These are phyloP conservation scores for Tachypleus tridentatus DNA, from an alignment of 1,140 invertebrate genomes.

Conservation along the genomic window DNA sequence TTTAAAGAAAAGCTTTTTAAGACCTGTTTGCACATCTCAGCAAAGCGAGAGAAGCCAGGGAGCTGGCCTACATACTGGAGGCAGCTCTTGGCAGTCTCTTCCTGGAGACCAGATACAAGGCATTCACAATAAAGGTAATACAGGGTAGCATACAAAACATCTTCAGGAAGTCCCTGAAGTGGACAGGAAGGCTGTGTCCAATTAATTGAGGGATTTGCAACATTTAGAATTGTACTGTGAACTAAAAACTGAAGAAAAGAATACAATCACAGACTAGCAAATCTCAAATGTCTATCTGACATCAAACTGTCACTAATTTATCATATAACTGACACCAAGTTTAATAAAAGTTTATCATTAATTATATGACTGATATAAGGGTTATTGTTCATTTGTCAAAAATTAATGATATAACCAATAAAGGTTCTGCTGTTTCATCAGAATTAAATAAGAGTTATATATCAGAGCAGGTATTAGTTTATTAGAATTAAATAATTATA, in stretches of 20 bases:
- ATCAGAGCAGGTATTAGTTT: too few relatives aligned
- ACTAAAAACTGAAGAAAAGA: conserved; percentile 42
- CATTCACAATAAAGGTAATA: conserved; percentile 52
- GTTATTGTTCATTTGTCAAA: too few relatives aligned
- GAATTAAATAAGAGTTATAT: too few relatives aligned
- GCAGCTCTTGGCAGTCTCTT: conserved; percentile 42
- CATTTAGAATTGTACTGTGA: conserved; percentile 45
- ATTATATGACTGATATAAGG: too few relatives aligned
- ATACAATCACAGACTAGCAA: not conserved
- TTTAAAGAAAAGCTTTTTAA: conserved; percentile 46
- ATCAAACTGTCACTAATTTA: too few relatives aligned
- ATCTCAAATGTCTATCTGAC: too few relatives aligned
- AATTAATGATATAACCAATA: too few relatives aligned
- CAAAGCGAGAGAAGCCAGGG: conserved; percentile 41
- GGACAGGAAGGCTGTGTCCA: conserved; percentile 36
- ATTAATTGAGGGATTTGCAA: conserved; percentile 43
- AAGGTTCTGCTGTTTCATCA: too few relatives aligned
- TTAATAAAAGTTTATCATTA: too few relatives aligned
- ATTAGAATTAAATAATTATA: too few relatives aligned
- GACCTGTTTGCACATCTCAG: conserved; percentile 44
- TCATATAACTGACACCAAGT: too few relatives aligned
- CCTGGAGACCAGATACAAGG: conserved; percentile 42
- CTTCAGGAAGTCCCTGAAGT: conserved; percentile 40
- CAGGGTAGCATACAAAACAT: conserved; percentile 45
- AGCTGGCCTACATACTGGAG: conserved; percentile 39